phyloP scores from a whole-genome alignment of 2,113 vertebrate genomes.

The Blennius ocellaris region DNA sequence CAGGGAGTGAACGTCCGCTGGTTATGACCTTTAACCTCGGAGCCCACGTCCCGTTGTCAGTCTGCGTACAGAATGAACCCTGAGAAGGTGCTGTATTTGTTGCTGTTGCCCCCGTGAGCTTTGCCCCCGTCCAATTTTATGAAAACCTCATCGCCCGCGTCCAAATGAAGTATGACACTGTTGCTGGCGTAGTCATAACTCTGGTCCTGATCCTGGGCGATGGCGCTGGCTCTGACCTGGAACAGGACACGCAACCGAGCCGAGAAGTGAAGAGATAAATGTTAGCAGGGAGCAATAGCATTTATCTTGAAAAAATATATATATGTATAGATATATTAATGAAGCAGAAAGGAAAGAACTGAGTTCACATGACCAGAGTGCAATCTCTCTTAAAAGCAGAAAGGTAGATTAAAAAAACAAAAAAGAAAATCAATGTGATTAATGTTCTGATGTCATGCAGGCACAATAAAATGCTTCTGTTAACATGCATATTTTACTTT shows the following conservation, averaged over 20 bases:
- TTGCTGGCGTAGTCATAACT: constrained; percentile 99
- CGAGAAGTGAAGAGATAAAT: not conserved
- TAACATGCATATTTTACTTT: too few species aligned
- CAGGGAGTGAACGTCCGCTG: constrained; percentile 46
- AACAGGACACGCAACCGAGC: constrained; percentile 28
- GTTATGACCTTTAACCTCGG: constrained; percentile 49
- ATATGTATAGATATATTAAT: too few species aligned
- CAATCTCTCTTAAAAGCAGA: too few species aligned
- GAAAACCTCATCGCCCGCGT: constrained; percentile 95
- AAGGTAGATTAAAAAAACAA: too few species aligned
- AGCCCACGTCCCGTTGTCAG: constrained; percentile 75
- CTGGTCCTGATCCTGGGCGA: constrained; percentile 97
- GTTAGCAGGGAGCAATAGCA: too few species aligned
- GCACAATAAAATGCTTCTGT: too few species aligned
- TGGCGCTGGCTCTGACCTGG: constrained; percentile 96
- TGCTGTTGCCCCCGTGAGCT: constrained; percentile 97
- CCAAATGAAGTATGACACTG: constrained; percentile 96
- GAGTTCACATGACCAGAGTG: too few species aligned
- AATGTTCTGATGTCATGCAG: too few species aligned
- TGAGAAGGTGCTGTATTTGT: constrained; percentile 99
- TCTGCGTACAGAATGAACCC: constrained; percentile 98
- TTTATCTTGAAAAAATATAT: too few species aligned
- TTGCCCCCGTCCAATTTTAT: constrained; percentile 98
- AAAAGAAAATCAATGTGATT: too few species aligned
- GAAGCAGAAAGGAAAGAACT: too few species aligned